Base-by-base conservation (phyloP, 2,113 vertebrate species). In the Xenopus laevis region DNA sequence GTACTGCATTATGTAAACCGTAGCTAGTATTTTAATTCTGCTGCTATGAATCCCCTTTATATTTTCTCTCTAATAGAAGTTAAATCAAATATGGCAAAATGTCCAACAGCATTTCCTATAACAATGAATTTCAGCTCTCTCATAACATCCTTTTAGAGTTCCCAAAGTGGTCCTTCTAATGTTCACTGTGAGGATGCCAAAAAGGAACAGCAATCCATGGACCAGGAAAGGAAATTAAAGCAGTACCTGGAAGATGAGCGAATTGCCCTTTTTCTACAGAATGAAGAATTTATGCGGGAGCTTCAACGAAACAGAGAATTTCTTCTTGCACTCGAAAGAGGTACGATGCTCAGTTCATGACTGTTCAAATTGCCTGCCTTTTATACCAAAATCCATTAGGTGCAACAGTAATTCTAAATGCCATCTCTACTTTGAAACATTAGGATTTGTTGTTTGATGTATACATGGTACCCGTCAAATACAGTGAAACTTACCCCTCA, bases 211-310 rank as follows among this genome's bases (percentile, higher is more conserved):
- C 71, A 77, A 64, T 71, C 65, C 20, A 72, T 81, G 59, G 96
- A 96, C 79, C 95, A 95, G 82, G 96, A 98, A 79, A 87, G 91
- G 52, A 94, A 91, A 4, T 91, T 96, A 82, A 98, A 96, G 85
- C 96, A 98, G 88, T 98, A 99, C 83, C 86, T 98, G 82, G 94
- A 98, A 50, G 97, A 99, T 0, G 97, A 99, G 84, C 91, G 96
- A 27, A 95, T 99, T 0, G 97, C 97, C 0, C 93, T 99, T 11
- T 98, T 98, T 81, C 87, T 99, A 80, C 97, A 99, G 84, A 99
- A 99, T 0, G 96, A 98, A 47, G 97, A 99, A 87, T 99, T 99
- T 80, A 97, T 99, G 97, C 95, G 88, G 82, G 97, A 99, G 83
- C 89, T 99, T 68, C 96, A 98, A 83, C 91, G 96, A 59, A 99